These are phyloP conservation scores for Mechanitis mazaeus DNA, from an alignment of 2,888 invertebrate genomes.

Conservation along the genomic window DNA sequence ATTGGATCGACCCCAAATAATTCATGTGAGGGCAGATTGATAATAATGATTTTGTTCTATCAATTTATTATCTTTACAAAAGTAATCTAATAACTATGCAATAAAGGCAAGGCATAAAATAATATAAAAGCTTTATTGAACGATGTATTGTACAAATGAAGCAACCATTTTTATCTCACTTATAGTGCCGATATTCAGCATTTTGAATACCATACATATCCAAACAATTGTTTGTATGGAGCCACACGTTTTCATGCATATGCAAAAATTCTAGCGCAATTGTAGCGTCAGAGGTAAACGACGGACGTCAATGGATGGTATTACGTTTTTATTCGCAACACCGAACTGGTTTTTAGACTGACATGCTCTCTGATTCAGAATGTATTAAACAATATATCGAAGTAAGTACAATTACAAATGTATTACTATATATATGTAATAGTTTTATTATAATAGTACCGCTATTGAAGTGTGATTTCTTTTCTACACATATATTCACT, in stretches of 20 bases:
- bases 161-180: background rate
- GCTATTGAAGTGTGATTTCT: too few species aligned
- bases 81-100: background rate
- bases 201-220: constrained; percentile 4
- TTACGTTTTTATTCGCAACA: background rate
- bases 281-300: constrained; percentile 3
- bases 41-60: too few species aligned
- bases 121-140: background rate
- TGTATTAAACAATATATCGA: background rate
- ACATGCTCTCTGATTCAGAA: background rate
- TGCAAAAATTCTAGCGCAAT: constrained; percentile 3
- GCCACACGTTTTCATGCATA: constrained; percentile 6
- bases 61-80: background rate
- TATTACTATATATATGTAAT: too few species aligned
- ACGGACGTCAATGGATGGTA: background rate
- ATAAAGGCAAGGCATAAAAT: background rate
- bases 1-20: too few species aligned
- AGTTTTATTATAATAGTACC: too few species aligned
- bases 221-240: constrained; percentile 1
- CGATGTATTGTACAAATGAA: background rate
- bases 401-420: too few species aligned
- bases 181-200: background rate
- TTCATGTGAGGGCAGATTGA: too few species aligned
- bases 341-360: background rate
- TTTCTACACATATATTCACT: too few species aligned